phyloP scores from a whole-genome alignment of 2,797 vertebrate genomes.

The Microctenopoma lineatum region DNA sequence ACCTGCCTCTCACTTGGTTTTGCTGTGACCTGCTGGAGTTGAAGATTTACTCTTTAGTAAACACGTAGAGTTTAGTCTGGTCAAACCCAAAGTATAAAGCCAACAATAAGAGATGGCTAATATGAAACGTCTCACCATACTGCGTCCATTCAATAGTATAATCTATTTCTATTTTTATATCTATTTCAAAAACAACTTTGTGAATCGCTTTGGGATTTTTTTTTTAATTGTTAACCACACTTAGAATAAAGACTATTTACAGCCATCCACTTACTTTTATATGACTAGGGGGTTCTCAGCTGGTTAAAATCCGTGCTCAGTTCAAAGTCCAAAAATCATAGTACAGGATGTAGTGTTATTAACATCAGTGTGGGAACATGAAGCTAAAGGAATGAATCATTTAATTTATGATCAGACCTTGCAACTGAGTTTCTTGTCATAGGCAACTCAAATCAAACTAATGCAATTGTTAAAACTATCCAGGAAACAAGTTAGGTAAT shows the following conservation, averaged over 20 bases:
- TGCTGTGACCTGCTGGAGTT: neutral
- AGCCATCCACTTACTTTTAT: neutral
- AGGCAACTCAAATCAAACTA: no score
- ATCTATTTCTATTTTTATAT: no score
- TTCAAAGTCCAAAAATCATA: conserved; percentile 52
- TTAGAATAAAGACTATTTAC: neutral
- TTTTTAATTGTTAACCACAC: neutral
- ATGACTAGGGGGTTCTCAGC: neutral
- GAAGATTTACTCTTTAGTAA: conserved; percentile 1
- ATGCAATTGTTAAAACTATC: no score
- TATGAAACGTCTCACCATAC: neutral
- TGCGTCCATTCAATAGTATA: neutral
- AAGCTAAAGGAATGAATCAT: conserved; percentile 6
- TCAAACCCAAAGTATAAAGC: neutral
- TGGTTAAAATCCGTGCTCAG: conserved; percentile 15
- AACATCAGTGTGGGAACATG: conserved; percentile 34
- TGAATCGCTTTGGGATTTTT: no score
- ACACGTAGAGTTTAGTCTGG: neutral
- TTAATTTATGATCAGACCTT: conserved; percentile 23
- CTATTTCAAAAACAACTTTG: no score
- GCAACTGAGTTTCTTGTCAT: no score
- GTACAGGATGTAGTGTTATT: conserved; percentile 30
- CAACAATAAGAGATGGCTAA: neutral
- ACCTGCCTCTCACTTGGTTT: neutral
- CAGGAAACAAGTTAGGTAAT: no score